Evolutionary conservation across 2,888 invertebrate species (phyloP), one percentile per base, ranked within the genome.

Genomic region (Caenorhabditis panamensis): DNA sequence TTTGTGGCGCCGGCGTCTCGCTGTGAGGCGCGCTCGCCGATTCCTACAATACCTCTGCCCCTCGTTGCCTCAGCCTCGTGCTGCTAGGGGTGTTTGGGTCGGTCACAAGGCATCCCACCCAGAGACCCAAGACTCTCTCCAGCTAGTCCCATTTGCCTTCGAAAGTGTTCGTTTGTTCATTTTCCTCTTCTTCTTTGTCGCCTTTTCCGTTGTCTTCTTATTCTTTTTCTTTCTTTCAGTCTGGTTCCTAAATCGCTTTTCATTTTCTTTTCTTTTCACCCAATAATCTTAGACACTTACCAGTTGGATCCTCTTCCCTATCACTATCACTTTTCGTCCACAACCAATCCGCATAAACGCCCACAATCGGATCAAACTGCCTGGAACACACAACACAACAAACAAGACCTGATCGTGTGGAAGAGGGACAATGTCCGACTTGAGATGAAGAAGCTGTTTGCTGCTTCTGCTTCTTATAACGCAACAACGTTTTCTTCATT

Each of bases 81-180:
- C 37, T 18, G 36, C 26, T 64, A 64, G 66, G 68, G 67, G 76
- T 76, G 76, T 77, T 69, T 69, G 71, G 78, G 78, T 78, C 78
- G 66, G 78, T 78, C 78, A 78, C 78, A 78, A 71, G 78, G 78
- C 77, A 77, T 49, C 77, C 61, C 56, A 31, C 77, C 69, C 69
- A 47, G 31, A 49, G 24, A 62, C 56, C 54, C 44, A 59, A 67
- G 44, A 77, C 62, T 47, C 58, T 28, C 31, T 18, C 31, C 67
- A 18, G 24, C 51, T 51, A 28, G 62, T 71, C 62, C 62, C 54
- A 56, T 56, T 63, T 49, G 16, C 47, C 22, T 13, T 41, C 20
- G 56, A 20, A 31, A 26, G 31, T 26, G 31, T 54, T 56, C 49
- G 44, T 13, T 24, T 62, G 58, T 54, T 69, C 67, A 8, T 54